Base-by-base conservation (phyloP, 1,140 invertebrate species). In the Aethina tumida region DNA sequence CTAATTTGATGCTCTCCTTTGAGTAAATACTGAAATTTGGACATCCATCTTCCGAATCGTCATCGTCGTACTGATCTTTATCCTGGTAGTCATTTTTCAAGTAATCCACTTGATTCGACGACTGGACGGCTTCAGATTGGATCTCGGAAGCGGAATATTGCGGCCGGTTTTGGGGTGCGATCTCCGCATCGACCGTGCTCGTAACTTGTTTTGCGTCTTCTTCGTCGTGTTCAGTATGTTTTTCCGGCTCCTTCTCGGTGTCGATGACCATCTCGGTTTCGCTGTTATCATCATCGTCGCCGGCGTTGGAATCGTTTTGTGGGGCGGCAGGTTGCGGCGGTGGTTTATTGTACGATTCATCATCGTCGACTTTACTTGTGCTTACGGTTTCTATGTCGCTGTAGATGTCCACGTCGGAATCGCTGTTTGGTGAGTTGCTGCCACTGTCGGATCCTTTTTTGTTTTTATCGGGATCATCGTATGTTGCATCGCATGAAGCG, bases 11-110 rank as follows among this genome's bases (percentile, higher is more conserved):
- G 15, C 81, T 84, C 45, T 81, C 73, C 3, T 79, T 75, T 0
- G 83, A 86, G 60, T 87, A 87, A 35, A 87, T 82, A 3, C 79
- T 82, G 55, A 84, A 85, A 55, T 86, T 86, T 3, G 84, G 84
- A 65, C 82, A 86, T 40, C 82, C 81, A 1, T 78, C 75, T 47
- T 78, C 74, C 2, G 72, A 74, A 26, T 73, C 70, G 2, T 71
- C 69, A 21, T 73, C 70, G 36, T 72, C 70, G n/a, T n/a, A n/a
- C 39, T 50, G 47, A 16, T 51, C 47, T 1, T 45, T 45, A 6
- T 61, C 63, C 3, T 67, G 60, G 2, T 64, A 10, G 7, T 31
- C 7, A 19, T 28, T 29, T 12, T 45, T 35, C 18, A 30, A 24
- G 22, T 46, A 30, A 17, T 42, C 38, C n/a, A 36, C 16, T 40